Evolutionary conservation across 2,888 invertebrate genomes (phyloP).

Genomic region (Spisula solida): DNA sequence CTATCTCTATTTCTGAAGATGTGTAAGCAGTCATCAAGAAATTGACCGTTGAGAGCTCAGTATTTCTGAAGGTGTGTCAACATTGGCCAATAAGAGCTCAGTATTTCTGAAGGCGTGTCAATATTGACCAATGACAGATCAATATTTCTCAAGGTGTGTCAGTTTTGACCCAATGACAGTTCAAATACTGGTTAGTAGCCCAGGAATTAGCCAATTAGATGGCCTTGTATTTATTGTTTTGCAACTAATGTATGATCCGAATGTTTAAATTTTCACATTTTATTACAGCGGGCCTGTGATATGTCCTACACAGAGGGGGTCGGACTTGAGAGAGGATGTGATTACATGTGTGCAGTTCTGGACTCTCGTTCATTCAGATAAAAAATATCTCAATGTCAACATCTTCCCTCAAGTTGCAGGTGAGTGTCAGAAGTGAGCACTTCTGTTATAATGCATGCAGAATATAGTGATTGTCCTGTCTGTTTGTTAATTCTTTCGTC

Average conservation of each 20-base stretch:
- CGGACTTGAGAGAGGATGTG: slow-evolving; percentile 95
- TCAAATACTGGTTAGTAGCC: neutral
- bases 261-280: too few relatives aligned
- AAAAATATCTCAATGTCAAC: slow-evolving; percentile 87
- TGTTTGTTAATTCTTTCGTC: too few relatives aligned
- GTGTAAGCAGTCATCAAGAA: too few relatives aligned
- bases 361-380: slow-evolving; percentile 94
- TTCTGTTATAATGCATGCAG: too few relatives aligned
- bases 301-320: slow-evolving; percentile 94
- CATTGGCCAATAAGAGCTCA: too few relatives aligned
- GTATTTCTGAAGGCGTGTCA: neutral
- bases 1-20: too few relatives aligned
- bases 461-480: too few relatives aligned
- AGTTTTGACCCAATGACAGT: neutral
- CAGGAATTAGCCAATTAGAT: too few relatives aligned
- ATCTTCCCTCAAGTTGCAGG: slow-evolving; percentile 77
- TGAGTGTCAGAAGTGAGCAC: slow-evolving; percentile 1
- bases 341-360: slow-evolving; percentile 96
- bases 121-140: neutral
- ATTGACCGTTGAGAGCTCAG: too few relatives aligned
- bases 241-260: too few relatives aligned
- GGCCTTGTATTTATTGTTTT: too few relatives aligned
- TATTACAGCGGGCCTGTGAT: slow-evolving; percentile 91
- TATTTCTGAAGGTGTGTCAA: too few relatives aligned
- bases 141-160: neutral